Evolutionary conservation across 2,888 invertebrate genomes (phyloP), one percentile per base, ranked within the genome.

Genomic region (Charanyca ferruginea): DNA sequence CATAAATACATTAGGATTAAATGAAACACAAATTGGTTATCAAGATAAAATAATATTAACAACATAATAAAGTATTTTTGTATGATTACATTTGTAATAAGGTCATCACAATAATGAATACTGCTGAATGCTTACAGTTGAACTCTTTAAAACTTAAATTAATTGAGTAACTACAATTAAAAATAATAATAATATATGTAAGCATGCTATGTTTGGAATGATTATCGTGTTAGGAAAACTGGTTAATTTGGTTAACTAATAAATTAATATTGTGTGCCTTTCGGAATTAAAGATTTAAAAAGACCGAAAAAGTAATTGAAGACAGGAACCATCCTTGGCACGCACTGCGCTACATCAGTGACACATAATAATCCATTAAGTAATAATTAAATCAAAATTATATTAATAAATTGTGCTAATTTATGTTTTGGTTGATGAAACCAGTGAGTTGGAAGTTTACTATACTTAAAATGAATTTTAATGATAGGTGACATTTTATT

Each of bases 91-190:
- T 63, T 66, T 68, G 73, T 72, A 72, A 71, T 72, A 73, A 81
- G 76, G 60, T 78, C 63, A 84, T 84, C 84, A 85, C 83, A 81
- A n/a, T 77, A 69, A 71, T 55, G 79, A 86, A 86, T 86, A 85
- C 87, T 87, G 85, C 59, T 74, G 54, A 66, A 66, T 61, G 76
- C 49, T 67, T 73, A 69, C 61, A 55, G 72, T 80, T 83, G 64
- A 81, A 84, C 77, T 78, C 63, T 74, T 61, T 71, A 53, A 41
- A 68, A 68, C 73, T 80, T 73, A 80, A 51, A 75, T 44, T 77
- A 72, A 63, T 35, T 66, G 38, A 60, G 53, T 67, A 64, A 71
- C 69, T 53, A 68, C 22, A 25, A 49, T 63, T 41, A 60, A 53
- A 38, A 38, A 38, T 38, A 28, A 28, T 28, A 28, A 5, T 28